Evolutionary conservation across 2,113 vertebrate species (phyloP).

Genomic region (Poeciliopsis occidentalis): DNA sequence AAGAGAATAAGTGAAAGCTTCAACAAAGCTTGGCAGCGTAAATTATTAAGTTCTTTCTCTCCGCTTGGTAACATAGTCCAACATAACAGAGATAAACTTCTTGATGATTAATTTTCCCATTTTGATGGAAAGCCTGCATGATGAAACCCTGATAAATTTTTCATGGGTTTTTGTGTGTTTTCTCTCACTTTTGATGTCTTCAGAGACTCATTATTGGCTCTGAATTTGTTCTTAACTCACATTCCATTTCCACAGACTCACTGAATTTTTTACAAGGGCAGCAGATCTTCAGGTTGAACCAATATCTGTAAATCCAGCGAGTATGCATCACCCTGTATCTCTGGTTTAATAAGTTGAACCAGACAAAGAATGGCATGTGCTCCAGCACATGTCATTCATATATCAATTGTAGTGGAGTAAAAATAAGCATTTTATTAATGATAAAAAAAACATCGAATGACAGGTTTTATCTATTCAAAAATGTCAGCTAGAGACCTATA

Average conservation of each 20-base stretch:
- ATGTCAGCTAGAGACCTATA: background rate
- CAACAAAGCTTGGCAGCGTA: constrained; percentile 57
- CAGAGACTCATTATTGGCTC: constrained; percentile 58
- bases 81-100: constrained; percentile 41
- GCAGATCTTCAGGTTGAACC: constrained; percentile 50
- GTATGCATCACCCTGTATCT: constrained; percentile 41
- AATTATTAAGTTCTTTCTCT: constrained; percentile 66
- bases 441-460: background rate
- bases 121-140: constrained; percentile 44
- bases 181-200: constrained; percentile 53
- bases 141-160: constrained; percentile 52
- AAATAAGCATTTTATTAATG: background rate
- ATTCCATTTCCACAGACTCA: constrained; percentile 40
- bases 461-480: background rate
- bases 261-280: constrained; percentile 61
- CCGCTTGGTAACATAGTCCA: constrained; percentile 23
- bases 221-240: constrained; percentile 44
- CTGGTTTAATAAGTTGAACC: constrained; percentile 51
- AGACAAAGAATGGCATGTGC: constrained; percentile 25
- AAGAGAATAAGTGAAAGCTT: constrained; percentile 48
- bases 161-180: constrained; percentile 43
- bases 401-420: background rate
- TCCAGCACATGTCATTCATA: background rate
- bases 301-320: constrained; percentile 49
- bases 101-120: constrained; percentile 55